A percentile compares a stretch with the other conserved stretches of the same genome.
Evolutionary conservation across 2,888 invertebrate genomes (phyloP).

Genomic region (Belgica antarctica): DNA sequence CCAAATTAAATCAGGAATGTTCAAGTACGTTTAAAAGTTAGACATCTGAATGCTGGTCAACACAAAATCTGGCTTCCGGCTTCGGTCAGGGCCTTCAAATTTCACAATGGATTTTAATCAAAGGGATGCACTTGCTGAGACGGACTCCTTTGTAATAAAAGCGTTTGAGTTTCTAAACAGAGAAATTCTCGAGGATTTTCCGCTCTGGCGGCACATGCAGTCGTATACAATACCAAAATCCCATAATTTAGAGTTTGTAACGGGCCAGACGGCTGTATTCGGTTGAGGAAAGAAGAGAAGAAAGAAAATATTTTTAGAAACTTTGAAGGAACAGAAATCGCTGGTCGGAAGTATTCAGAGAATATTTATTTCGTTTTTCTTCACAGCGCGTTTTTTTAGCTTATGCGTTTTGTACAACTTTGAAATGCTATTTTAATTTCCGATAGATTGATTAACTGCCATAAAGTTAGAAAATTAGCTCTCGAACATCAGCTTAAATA

Average conservation of each 20-base stretch:
- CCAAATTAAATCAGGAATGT: too few species aligned
- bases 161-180: too few species aligned
- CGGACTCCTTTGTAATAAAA: too few species aligned
- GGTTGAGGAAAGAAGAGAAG: not conserved
- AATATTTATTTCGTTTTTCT: not conserved
- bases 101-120: too few species aligned
- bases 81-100: too few species aligned
- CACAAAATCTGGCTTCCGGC: too few species aligned
- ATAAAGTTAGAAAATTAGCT: slow-evolving; percentile 15
- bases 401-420: slow-evolving; percentile 2
- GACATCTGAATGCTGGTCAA: too few species aligned
- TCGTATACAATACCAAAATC: not conserved
- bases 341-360: slow-evolving; percentile 12
- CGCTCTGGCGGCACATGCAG: not conserved
- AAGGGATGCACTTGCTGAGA: too few species aligned
- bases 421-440: not conserved
- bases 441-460: not conserved
- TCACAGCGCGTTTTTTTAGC: not conserved
- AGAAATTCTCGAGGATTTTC: too few species aligned
- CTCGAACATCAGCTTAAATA: not conserved
- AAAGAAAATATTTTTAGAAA: slow-evolving; percentile 18
- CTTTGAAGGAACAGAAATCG: not conserved
- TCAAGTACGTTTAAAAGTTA: too few species aligned
- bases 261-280: not conserved
- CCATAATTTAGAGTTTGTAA: not conserved